Conservation (phyloP, 2,888 invertebrate genomes). For the Ormyrus pomaceus region DNA sequence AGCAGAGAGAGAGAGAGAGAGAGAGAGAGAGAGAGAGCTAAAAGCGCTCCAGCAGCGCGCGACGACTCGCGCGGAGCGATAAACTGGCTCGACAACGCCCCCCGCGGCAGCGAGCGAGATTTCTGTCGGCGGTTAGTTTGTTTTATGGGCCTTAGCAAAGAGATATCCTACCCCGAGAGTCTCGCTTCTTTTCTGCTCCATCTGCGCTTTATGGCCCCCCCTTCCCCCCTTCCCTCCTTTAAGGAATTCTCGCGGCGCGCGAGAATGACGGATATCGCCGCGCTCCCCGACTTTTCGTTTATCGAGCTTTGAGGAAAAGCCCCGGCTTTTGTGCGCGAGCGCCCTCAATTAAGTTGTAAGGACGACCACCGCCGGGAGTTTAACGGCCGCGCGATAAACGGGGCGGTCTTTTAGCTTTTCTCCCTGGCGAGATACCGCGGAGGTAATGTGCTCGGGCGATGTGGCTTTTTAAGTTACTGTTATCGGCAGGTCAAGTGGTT, state of each 20-base stretch:
- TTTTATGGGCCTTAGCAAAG: conserved; percentile 66
- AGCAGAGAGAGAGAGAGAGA: neutral
- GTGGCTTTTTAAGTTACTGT: too few species aligned
- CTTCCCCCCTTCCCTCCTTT: conserved; percentile 62
- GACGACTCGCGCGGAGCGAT: conserved; percentile 69
- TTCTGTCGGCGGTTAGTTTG: conserved; percentile 72
- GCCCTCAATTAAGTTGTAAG: conserved; percentile 35
- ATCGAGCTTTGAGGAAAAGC: neutral
- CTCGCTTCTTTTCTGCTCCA: conserved; percentile 65
- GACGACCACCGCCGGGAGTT: conserved; percentile 9
- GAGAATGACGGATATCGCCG: conserved; percentile 55
- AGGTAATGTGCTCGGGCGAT: too few species aligned
- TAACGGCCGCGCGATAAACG: conserved; percentile 34
- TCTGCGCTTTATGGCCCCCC: conserved; percentile 70
- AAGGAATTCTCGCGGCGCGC: conserved; percentile 64
- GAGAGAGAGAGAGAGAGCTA: conserved; percentile 9
- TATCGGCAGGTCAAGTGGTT: too few species aligned
- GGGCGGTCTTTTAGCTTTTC: too few species aligned
- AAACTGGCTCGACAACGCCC: conserved; percentile 69
- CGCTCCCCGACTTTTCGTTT: neutral
- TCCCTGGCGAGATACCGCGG: too few species aligned
- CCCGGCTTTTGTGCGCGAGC: conserved; percentile 24
- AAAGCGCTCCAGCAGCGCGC: conserved; percentile 56
- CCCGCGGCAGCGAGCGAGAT: conserved; percentile 62
- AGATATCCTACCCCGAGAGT: neutral